Base-by-base conservation (phyloP, 1,140 invertebrate species). In the Charaxes varanes region DNA sequence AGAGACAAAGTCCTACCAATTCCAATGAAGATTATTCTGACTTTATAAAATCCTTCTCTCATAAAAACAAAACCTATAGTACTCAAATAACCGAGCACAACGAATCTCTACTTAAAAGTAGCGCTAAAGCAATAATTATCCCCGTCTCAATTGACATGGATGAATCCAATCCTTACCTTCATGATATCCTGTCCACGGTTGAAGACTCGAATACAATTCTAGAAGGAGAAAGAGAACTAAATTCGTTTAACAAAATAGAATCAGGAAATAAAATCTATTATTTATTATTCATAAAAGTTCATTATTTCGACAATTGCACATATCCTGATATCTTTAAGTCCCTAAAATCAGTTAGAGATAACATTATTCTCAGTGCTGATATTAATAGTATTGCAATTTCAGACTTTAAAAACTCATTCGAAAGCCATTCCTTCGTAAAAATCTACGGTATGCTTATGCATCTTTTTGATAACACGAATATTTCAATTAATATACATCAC, bases 31-130 rank as follows among this genome's bases (percentile, higher is more conserved):
- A 19, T 1, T 24, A 44, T 23, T 15, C 12, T 8, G 7, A 21
- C 6, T 44, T 32, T 10, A 2, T 71, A 59, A 0, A 78, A 85
- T 53, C 22, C 22, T 6, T n/a, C 7, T 4, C 18, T 4, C 6
- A 23, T 23, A n/a, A 8, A 23, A 23, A 23, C 4, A 28, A 35
- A 8, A n/a, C 13, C 6, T 48, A 13, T 31, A 24, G 24, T 18
- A 26, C 36, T n/a, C 11, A 22, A 23, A 27, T 41, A 6, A 12
- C 5, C 7, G 45, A 48, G 24, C 14, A 41, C 6, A 37, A 34
- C 14, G 21, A 41, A 14, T 15, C 7, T 7, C 5, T 48, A 11
- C 16, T 32, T 5, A 35, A 34, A 24, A 11, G 5, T 2, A 12
- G 18, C 2, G 6, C 31, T 2, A 33, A 37, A 10, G 1, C 32